These are phyloP conservation scores for Meiosimyza platycephala DNA, from an alignment of 2,888 invertebrate species.

Conservation along the genomic window DNA sequence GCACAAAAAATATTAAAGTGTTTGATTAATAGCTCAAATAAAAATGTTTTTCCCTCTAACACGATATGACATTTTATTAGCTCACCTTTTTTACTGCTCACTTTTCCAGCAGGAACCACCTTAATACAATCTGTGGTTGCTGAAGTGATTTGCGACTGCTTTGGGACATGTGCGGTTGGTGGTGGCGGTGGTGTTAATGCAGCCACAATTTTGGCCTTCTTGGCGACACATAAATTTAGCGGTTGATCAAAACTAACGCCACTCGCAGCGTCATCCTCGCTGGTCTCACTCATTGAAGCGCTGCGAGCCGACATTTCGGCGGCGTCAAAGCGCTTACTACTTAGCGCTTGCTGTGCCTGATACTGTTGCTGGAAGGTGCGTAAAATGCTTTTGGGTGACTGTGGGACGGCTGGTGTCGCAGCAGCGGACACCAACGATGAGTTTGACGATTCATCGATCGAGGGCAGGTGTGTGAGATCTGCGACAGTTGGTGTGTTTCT, in stretches of 20 bases:
- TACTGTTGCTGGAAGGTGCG: conserved; percentile 62
- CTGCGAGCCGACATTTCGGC: conserved; percentile 46
- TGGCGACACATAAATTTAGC: conserved; percentile 72
- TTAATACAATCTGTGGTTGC: conserved; percentile 29
- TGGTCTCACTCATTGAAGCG: conserved; percentile 66
- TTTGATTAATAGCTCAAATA: no score
- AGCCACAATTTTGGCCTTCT: conserved; percentile 58
- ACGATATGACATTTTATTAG: neutral
- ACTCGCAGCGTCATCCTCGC: conserved; percentile 64
- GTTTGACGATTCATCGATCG: conserved; percentile 27
- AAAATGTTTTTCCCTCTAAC: no score
- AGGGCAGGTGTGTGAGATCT: neutral
- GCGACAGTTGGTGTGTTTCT: neutral
- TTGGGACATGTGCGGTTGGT: conserved; percentile 44
- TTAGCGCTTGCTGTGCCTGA: conserved; percentile 50
- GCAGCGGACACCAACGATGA: conserved; percentile 22
- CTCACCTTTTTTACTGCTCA: conserved; percentile 52
- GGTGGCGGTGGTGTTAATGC: conserved; percentile 43
- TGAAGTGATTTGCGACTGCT: conserved; percentile 37
- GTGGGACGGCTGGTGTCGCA: conserved; percentile 50
- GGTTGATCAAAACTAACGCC: conserved; percentile 69
- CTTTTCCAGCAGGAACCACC: conserved; percentile 41
- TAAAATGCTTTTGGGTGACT: conserved; percentile 64
- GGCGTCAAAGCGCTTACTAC: conserved; percentile 29
- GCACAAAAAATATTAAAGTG: no score